Evolutionary conservation across 2,888 invertebrate species (phyloP).

Genomic region (Iphiclides podalirius): DNA sequence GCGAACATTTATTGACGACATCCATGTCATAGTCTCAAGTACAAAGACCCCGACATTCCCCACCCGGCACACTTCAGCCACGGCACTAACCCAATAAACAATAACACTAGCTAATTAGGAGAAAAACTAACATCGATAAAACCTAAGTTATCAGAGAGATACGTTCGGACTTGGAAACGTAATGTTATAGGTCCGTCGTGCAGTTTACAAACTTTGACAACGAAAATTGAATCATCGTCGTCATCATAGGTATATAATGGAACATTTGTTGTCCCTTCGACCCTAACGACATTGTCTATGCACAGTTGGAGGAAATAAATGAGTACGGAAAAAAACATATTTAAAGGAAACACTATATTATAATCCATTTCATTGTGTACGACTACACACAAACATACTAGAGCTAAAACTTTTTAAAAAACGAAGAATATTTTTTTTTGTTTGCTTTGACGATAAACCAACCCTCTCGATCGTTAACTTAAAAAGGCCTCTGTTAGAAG

Average conservation of each 20-base stretch:
- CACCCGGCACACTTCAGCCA: constrained; percentile 37
- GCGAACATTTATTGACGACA: constrained; percentile 30
- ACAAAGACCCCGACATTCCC: too few species aligned
- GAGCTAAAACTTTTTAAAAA: constrained; percentile 8
- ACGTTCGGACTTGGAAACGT: constrained; percentile 25
- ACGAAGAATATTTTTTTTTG: constrained; percentile 5
- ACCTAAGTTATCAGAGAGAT: constrained; percentile 56
- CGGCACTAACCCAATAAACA: constrained; percentile 28
- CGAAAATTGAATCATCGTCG: background rate
- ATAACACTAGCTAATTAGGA: constrained; percentile 59
- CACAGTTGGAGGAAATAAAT: background rate
- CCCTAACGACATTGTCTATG: constrained; percentile 2
- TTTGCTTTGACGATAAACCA: background rate
- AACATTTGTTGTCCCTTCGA: constrained; percentile 5
- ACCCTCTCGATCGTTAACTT: constrained; percentile 28
- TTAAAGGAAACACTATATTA: constrained; percentile 2
- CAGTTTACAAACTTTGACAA: background rate
- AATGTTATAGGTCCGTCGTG: constrained; percentile 11
- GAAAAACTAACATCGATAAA: constrained; percentile 59
- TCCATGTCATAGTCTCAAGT: too few species aligned
- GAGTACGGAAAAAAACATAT: constrained; percentile 1
- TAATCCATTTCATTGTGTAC: constrained; percentile 7
- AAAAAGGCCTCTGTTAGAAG: constrained; percentile 49
- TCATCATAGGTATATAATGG: background rate
- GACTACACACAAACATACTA: constrained; percentile 8